phyloP scores from a whole-genome alignment of 2,797 vertebrate genomes.

The Sylvia borin region DNA sequence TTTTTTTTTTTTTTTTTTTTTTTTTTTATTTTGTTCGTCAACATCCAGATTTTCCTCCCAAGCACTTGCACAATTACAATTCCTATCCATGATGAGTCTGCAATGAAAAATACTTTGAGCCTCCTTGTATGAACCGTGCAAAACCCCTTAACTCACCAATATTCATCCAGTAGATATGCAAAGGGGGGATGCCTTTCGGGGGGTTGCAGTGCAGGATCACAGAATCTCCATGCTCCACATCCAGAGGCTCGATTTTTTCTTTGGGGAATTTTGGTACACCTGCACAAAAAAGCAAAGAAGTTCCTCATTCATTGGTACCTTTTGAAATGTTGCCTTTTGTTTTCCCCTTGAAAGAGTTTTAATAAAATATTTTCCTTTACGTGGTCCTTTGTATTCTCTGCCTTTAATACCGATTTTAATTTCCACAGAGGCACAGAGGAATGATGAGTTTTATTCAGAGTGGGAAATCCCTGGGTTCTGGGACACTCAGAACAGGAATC shows the following conservation, averaged over 20 bases:
- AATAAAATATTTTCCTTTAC: neutral
- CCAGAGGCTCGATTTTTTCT: slow-evolving; percentile 88
- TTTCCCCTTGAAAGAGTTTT: neutral
- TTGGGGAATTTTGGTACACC: slow-evolving; percentile 95
- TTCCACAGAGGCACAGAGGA: neutral
- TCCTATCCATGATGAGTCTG: neutral
- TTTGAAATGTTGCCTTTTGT: neutral
- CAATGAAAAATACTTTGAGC: neutral
- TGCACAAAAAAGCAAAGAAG: slow-evolving; percentile 48
- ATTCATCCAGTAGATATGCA: slow-evolving; percentile 98
- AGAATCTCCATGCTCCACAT: slow-evolving; percentile 89
- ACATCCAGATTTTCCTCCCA: neutral
- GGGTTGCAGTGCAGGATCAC: slow-evolving; percentile 89
- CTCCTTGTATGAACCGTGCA: neutral
- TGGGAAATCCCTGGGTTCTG: neutral
- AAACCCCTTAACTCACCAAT: slow-evolving; percentile 80
- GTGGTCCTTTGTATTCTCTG: neutral
- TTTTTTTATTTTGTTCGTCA: neutral
- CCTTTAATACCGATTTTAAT: neutral
- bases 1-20: neutral
- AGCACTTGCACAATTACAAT: neutral
- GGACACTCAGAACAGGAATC: neutral
- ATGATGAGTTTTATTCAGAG: neutral
- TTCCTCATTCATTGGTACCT: neutral
- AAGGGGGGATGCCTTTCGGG: slow-evolving; percentile 90